Base-by-base conservation (phyloP, 2,888 invertebrate genomes). In the Morpho achilles region DNA sequence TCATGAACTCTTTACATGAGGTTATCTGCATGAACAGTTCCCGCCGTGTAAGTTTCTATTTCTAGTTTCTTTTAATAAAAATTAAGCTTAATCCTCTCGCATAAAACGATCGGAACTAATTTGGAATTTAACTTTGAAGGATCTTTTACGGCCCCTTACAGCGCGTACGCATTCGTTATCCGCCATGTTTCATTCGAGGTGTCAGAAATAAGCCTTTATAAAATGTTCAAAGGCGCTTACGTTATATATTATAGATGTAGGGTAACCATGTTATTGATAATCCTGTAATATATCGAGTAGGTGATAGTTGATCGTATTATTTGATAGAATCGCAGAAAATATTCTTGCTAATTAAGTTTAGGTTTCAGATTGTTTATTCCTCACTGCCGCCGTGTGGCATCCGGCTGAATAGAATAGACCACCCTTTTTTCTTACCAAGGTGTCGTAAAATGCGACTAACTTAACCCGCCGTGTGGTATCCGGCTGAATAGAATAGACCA, bases 161-260 rank as follows among this genome's bases (percentile, higher is more conserved):
- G 58, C 75, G 73, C 74, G 69, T 69, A 72, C 76, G 75, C 78
- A 79, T 83, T 80, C 75, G 80, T 80, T 79, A 75, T 75, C 80
- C 77, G 80, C 81, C 84, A 82, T 85, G 80, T 81, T 82, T 87
- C 86, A 84, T 83, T 71, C 64, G 75, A 87, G 84, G 87, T 88
- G 88, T 88, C 87, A 87, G 82, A 86, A 84, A 85, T 87, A 84
- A 86, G 82, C 82, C 77, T 78, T 81, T 82, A 82, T 79, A 82
- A 79, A 83, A 82, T 76, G 80, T 74, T 81, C 76, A 75, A 75
- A 80, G 82, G 80, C 77, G 77, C 79, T 80, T 82, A 78, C 67
- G 74, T 66, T 71, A 63, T 67, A 64, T 62, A 62, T 74, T 72
- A 72, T 49, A 23, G 8, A 10, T 2, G 50, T 56, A 59, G 62